Evolutionary conservation across 2,888 invertebrate genomes (phyloP).

Genomic region (Dicycla oo): DNA sequence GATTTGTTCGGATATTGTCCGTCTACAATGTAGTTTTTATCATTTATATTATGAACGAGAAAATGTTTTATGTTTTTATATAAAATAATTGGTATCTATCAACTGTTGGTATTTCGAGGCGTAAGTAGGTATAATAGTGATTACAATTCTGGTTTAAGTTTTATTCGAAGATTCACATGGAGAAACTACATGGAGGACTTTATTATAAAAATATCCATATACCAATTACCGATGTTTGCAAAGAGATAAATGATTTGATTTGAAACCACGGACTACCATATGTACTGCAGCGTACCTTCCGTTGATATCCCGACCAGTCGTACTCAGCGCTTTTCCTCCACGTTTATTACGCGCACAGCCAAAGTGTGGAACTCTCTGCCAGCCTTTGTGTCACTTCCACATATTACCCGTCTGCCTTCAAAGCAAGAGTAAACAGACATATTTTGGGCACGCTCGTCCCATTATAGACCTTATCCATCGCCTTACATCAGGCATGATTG

Average conservation of each 20-base stretch:
- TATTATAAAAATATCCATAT: neutral
- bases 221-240: neutral
- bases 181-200: conserved; percentile 43
- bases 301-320: too few species aligned
- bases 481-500: too few species aligned
- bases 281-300: too few species aligned
- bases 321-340: too few species aligned
- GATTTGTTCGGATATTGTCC: conserved; percentile 22
- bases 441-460: too few species aligned
- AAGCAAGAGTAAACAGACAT: too few species aligned
- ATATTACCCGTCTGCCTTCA: too few species aligned
- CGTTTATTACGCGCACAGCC: too few species aligned
- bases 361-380: too few species aligned
- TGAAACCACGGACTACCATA: too few species aligned
- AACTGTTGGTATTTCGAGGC: neutral
- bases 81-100: neutral
- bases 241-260: neutral
- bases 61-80: conserved; percentile 5
- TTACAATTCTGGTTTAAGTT: conserved; percentile 57
- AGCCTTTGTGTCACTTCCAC: too few species aligned
- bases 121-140: neutral
- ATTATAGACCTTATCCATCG: too few species aligned
- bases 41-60: conserved; percentile 27
- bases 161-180: conserved; percentile 73
- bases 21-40: conserved; percentile 9